Evolutionary conservation across 1,140 invertebrate species (phyloP), one percentile per base, ranked within the genome.

Genomic region (Drosophila setifemur): DNA sequence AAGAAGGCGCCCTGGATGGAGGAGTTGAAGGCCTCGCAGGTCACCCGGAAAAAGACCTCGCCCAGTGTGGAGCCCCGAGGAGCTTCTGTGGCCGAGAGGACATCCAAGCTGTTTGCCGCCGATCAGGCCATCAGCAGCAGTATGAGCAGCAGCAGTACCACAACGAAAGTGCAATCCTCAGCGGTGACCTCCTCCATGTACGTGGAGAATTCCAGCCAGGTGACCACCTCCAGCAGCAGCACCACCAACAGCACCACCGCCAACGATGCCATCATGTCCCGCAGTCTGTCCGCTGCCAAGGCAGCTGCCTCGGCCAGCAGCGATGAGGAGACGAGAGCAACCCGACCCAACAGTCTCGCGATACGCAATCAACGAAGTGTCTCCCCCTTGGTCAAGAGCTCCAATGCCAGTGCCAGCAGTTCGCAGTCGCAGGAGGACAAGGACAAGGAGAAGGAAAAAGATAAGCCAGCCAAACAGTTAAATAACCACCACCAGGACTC

Each of bases 1-100:
- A 92, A 93, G 63, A 92, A 92, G 71, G 93, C 93, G 39, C 94
- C 94, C 0, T 94, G 94, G 94, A 92, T 94, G 91, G 93, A 92
- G 58, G 94, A 94, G 75, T 91, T 94, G 61, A 94, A 94, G 76
- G 89, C 93, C 23, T 94, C 93, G 74, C 93, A 94, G 87, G 93
- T 92, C 16, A 74, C 69, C 4, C 93, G 92, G 78, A 93, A 93
- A 66, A 93, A 92, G 50, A 89, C 90, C n/a, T 89, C 90, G 28
- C 91, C 91, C 21, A 89, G 35, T 35, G 85, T 91, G 6, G 90
- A 87, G 45, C 90, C 90, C 3, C 76, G 83, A 12, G 60, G 72
- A 1, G 73, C 58, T 5, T 44, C 61, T 1, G 58, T 85, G 23
- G 68, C 71, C 1, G 88, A 89, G 18, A 63, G 87, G 11, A 79